Evolutionary conservation across 2,113 vertebrate species (phyloP), one percentile per base, ranked within the genome.

Genomic region (Alectura lathami): DNA sequence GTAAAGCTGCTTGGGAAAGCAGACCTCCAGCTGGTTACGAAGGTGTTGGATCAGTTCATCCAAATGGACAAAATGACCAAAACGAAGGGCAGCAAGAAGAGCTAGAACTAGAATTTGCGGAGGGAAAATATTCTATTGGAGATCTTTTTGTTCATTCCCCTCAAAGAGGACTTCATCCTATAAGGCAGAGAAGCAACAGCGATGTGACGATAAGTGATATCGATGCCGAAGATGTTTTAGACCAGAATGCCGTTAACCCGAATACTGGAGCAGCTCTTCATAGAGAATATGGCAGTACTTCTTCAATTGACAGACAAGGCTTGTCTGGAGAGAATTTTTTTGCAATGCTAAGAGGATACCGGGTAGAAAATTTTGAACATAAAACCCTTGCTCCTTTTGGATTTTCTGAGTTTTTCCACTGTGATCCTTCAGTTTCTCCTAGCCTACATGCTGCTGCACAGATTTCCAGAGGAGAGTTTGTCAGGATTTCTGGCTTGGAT

Each of bases 121-220:
- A 99, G 85, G 85, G 97, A 8, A 98, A 98, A 88, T 99, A 99
- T 43, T 96, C 98, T 0, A 93, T 98, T 47, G 98, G 98, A 66
- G 98, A 99, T 89, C 97, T 99, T 86, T 98, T 99, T 38, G 97
- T 98, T 89, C 98, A 98, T 86, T 99, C 99, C 4, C 98, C 98
- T 2, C 97, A 99, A 40, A 98, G 98, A 82, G 98, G 98, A 20
- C 98, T 99, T 59, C 98, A 99, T 95, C 99, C 99, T 11, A 99
- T 99, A 93, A 97, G 99, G 14, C 99, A 99, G 54, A 98, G 99
- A 89, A 99, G 99, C 97, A 99, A 99, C 96, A 99, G 99, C 4
- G 99, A 99, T 38, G 99, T 99, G 69, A 99, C 99, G 67, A 99
- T 99, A 94, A 99, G 99, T 17, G 99, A 99, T 95, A 99, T 99